Evolutionary conservation across 2,113 vertebrate genomes (phyloP), one percentile per base, ranked within the genome.

Genomic region (Centropus unirufus): DNA sequence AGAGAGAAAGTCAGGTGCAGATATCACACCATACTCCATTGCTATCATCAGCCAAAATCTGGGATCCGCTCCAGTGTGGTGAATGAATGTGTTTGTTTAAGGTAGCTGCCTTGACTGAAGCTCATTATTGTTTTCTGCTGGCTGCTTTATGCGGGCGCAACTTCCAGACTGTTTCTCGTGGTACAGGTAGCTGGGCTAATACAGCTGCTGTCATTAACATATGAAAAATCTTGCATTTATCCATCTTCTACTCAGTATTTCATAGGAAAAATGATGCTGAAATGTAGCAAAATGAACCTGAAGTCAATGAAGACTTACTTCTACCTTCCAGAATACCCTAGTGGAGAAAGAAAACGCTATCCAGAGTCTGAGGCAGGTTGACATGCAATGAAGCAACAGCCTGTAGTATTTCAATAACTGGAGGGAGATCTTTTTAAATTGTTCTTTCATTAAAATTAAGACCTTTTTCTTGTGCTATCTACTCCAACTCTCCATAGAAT

Each of bases 1-100:
- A 87, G 63, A 84, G 75, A 90, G 63, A 94, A 95, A 85, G 89
- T 91, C 94, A 95, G 89, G 90, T 95, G 87, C 82, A 91, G 75
- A 59, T 91, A 91, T 74, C 58, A 84, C 80, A 80, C 91, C 58
- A 87, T 92, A 27, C 66, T 66, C 83, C 6, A 3, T 59, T 1
- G 3, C 76, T 7, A 2, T 77, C 81, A 51, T 83, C 74, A 93
- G 59, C 32, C 49, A 70, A 90, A 96, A 87, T 83, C 18, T 92
- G 90, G 67, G 52, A 94, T 16, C 26, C 27, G 49, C 44, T 83
- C 59, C 70, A 85, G 36, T 10, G 1, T 44, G 44, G 55, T 89
- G 63, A 92, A 93, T 70, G 19, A 70, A 58, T 79, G 9, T 40
- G 29, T 64, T 83, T 83, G 26, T 90, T 95, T 63, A 49, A 93